Conservation (phyloP, 2,113 vertebrate species). For the Lagopus muta region DNA sequence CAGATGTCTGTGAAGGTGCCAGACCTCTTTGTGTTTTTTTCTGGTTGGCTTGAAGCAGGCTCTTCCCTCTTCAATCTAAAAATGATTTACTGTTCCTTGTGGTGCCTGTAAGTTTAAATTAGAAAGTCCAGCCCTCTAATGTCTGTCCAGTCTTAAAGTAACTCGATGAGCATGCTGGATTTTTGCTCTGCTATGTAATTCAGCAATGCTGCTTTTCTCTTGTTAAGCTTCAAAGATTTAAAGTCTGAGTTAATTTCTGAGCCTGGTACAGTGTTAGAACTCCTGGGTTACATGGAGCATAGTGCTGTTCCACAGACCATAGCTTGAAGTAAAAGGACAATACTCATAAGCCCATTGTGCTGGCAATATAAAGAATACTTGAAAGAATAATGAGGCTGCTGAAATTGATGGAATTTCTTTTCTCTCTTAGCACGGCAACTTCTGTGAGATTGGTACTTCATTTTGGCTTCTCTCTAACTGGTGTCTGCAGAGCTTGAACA, state of each 20-base stretch:
- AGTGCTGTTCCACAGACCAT: background rate
- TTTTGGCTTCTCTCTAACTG: fast-evolving
- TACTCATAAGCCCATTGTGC: background rate
- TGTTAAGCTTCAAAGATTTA: background rate
- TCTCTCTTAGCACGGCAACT: background rate
- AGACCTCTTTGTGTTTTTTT: background rate
- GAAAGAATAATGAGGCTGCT: background rate
- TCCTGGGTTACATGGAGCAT: background rate
- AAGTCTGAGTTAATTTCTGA: background rate
- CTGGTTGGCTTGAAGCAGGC: background rate
- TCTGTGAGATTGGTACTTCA: fast-evolving
- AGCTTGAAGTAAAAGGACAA: background rate
- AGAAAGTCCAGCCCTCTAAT: background rate
- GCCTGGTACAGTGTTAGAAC: background rate
- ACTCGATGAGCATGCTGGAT: background rate
- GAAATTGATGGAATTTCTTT: background rate
- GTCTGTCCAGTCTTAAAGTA: background rate
- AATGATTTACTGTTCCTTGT: background rate
- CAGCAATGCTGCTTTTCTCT: background rate
- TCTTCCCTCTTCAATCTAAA: fast-evolving
- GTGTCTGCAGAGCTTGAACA: background rate
- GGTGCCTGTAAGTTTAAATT: background rate
- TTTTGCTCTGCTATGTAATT: background rate
- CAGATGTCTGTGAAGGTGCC: background rate
- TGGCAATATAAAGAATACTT: background rate